These are phyloP conservation scores for Protodeltote pygarga DNA, from an alignment of 2,888 invertebrate genomes.

Conservation along the genomic window DNA sequence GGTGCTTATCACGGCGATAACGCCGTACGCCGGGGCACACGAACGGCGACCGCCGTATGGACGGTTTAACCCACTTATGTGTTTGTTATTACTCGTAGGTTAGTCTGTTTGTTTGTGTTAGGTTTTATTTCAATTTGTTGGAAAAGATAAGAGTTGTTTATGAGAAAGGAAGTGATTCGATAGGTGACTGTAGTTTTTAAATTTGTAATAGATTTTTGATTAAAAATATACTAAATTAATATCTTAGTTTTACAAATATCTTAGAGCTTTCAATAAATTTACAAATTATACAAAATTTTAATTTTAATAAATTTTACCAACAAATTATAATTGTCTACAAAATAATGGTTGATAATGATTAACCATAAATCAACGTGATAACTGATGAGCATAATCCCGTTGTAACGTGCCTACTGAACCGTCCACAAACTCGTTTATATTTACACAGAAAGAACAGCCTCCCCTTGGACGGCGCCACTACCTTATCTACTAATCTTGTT, in stretches of 20 bases:
- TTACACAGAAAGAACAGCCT: conserved; percentile 42
- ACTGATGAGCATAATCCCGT: conserved; percentile 14
- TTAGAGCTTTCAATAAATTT: too few species aligned
- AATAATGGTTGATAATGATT: conserved; percentile 1
- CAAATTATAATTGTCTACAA: neutral
- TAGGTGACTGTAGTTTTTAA: too few species aligned
- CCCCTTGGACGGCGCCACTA: conserved; percentile 41
- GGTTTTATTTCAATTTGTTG: conserved; percentile 22
- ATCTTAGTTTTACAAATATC: too few species aligned
- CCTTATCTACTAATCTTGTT: conserved; percentile 68
- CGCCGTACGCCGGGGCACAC: conserved; percentile 59
- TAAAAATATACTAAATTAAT: too few species aligned
- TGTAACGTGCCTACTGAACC: conserved; percentile 28
- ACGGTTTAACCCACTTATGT: conserved; percentile 62
- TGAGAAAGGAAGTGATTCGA: neutral
- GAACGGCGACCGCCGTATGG: conserved; percentile 61
- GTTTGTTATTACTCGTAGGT: conserved; percentile 47
- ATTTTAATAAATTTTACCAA: neutral
- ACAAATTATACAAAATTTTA: neutral
- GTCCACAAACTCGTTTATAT: conserved; percentile 39
- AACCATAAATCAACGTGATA: conserved; percentile 14
- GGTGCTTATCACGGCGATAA: conserved; percentile 81
- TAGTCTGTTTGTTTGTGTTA: conserved; percentile 37
- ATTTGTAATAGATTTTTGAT: too few species aligned
- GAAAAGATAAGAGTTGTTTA: neutral